These are phyloP conservation scores for Himalopsyche anomala DNA, from an alignment of 2,888 invertebrate species.

Conservation along the genomic window DNA sequence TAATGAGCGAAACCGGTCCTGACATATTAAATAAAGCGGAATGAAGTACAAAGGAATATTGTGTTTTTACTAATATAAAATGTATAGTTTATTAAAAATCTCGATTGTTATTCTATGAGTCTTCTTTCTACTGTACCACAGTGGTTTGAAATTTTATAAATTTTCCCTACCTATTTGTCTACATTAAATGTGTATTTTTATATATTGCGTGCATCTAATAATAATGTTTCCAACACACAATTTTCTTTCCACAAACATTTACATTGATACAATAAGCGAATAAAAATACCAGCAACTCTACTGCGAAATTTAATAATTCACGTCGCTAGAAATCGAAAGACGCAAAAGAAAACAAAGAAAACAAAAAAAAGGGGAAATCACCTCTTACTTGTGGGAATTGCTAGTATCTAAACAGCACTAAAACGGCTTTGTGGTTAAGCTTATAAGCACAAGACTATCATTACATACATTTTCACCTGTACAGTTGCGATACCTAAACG, in stretches of 20 bases:
- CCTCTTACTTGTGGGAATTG: constrained; percentile 45
- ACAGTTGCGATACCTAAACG: too few relatives aligned
- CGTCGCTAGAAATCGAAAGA: not conserved
- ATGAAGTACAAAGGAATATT: too few relatives aligned
- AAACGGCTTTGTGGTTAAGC: constrained; percentile 32
- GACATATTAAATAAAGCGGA: too few relatives aligned
- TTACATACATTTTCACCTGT: not conserved
- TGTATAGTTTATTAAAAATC: too few relatives aligned
- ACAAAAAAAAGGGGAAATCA: constrained; percentile 19
- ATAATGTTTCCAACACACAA: constrained; percentile 17
- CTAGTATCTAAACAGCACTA: constrained; percentile 47
- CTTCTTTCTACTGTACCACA: too few relatives aligned
- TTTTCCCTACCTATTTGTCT: not conserved
- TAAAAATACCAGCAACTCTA: not conserved
- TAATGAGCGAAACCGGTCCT: too few relatives aligned
- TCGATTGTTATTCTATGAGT: too few relatives aligned
- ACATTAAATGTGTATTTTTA: constrained; percentile 26
- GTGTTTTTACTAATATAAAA: too few relatives aligned
- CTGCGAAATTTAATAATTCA: constrained; percentile 32
- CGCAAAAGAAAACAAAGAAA: constrained; percentile 5
- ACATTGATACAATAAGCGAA: constrained; percentile 33
- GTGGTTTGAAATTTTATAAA: too few relatives aligned
- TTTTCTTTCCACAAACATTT: constrained; percentile 30
- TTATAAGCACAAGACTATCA: constrained; percentile 7
- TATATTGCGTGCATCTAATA: constrained; percentile 6